Base-by-base conservation (phyloP, 2,888 invertebrate genomes). In the Morpho deidamia region DNA sequence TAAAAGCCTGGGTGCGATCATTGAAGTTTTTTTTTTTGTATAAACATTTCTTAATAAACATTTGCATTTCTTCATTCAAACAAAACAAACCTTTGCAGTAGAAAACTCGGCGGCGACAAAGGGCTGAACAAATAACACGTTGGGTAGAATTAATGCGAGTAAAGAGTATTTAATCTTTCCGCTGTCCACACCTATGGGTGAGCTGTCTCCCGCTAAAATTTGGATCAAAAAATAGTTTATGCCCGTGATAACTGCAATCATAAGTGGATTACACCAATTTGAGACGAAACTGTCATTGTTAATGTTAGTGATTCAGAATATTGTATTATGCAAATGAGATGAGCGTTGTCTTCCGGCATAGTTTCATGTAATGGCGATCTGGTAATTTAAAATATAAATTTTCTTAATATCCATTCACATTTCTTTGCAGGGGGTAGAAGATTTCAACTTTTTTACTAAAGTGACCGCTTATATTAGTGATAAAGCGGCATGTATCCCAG, bases 101-200 rank as follows among this genome's bases (percentile, higher is more conserved):
- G 41, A 54, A 41, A 44, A 37, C 14, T 66, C 70, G 74, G 72
- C 67, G 59, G 60, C 66, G 64, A 71, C 69, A 69, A 74, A 74
- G 67, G 61, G 52, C 68, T 75, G 76, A 76, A 81, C 78, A 81
- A 79, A 81, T 80, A 81, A 76, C 78, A 74, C 72, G 67, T 78
- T 73, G 63, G 60, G 52, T 64, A 76, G 78, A 80, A 82, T 78
- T 80, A 80, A 70, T 71, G 69, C 61, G 42, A 56, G 59, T 65
- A 65, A 65, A 64, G 55, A 46, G 47, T 53, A 53, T 62, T 69
- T 65, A 71, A 68, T 71, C 66, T 63, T 56, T 55, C 51, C 39
- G 61, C 73, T 81, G 78, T 83, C 82, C 68, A 78, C 82, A 83
- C 79, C 79, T 78, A 75, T 76, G 81, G 83, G 81, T 81, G 83